Percentiles rank a stretch among this genome's conserved stretches.
Evolutionary conservation across 2,113 vertebrate genomes (phyloP).

Genomic region (Caracal caracal): DNA sequence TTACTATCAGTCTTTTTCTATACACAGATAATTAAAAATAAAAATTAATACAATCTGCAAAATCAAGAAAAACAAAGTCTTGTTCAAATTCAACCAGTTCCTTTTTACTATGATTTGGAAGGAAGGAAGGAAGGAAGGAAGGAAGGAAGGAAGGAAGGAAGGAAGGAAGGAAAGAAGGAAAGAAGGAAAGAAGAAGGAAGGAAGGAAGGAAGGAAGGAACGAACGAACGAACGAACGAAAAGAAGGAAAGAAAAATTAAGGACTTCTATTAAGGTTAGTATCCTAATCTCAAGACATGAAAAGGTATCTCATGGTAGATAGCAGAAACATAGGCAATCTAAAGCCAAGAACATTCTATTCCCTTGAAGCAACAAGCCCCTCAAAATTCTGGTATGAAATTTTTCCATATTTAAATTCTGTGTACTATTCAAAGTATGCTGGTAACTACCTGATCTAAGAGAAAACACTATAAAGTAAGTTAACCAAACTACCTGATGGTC

Average conservation of each 20-base stretch:
- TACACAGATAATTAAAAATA: neutral
- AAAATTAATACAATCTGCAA: neutral
- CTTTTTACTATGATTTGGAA: neutral
- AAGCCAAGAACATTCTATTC: neutral
- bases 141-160: no score
- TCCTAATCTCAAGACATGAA: neutral
- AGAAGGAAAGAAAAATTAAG: neutral
- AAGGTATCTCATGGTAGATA: neutral
- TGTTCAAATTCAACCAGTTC: neutral
- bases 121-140: no score
- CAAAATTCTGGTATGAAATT: neutral
- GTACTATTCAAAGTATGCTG: neutral
- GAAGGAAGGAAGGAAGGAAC: no score
- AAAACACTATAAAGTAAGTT: neutral
- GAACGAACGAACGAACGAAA: neutral
- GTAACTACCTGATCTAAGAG: neutral
- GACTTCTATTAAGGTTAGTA: neutral
- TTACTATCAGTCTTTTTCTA: constrained; percentile 7
- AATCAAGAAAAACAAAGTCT: neutral
- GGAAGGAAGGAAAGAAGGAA: no score
- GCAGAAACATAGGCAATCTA: neutral
- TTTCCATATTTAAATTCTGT: neutral
- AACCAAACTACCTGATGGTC: neutral
- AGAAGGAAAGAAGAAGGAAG: no score
- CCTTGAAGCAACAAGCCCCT: neutral